Evolutionary conservation across 2,888 invertebrate species (phyloP), one percentile per base, ranked within the genome.

Genomic region (Mimachlamys varia): DNA sequence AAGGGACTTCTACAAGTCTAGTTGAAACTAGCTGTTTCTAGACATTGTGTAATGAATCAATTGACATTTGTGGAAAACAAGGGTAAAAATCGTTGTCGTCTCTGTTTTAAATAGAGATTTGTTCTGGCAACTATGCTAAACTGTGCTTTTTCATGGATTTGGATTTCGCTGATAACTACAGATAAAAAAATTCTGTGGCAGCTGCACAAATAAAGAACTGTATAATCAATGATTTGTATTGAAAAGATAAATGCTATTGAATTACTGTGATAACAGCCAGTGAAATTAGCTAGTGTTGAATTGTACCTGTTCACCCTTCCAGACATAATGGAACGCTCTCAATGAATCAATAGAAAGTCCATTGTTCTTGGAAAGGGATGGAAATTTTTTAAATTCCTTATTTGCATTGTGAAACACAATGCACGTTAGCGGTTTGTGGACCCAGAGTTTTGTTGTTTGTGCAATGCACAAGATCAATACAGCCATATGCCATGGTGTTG

Each of bases 231-330:
- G 76, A 33, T 76, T 76, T 27, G 76, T 33, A 76, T 76, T 76
- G 76, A 33, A 33, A 76, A 76, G 76, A 76, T 76, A 76, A 76
- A 76, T 27, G 22, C 76, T 76, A 76, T 76, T 76, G 76, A 76
- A 76, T 76, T 76, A 76, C 76, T 12, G 12, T 76, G 76, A 76
- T 76, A 76, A 76, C 33, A 76, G 33, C 33, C 76, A 33, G 76
- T 76, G 17, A 27, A 76, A 76, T 76, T 76, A 76, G 76, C 33
- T 19, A 17, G 12, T 76, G 33, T 76, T 76, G 76, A 76, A 33
- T 76, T 76, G 27, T 76, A 76, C 76, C 33, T 76, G 12, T 33
- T 76, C 22, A 76, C 76, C 76, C 76, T 76, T 76, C 76, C 22
- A 22, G 19, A 76, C 33, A 76, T 33, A 76, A 33, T 76, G 76